These are phyloP conservation scores for Drosophila punjabiensis DNA, from an alignment of 1,140 invertebrate species.

Conservation along the genomic window DNA sequence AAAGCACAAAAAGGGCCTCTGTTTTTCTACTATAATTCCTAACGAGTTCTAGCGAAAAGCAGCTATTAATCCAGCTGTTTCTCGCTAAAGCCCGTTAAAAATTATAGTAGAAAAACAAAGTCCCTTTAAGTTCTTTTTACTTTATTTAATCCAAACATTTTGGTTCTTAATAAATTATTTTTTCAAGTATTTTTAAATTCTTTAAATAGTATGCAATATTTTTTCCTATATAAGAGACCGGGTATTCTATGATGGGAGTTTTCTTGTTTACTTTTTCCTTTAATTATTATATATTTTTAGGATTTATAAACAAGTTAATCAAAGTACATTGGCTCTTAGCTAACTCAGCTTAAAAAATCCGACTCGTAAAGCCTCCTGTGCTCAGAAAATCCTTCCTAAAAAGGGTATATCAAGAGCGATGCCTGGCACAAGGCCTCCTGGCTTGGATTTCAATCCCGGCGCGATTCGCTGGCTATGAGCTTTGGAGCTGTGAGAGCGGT, in stretches of 20 bases:
- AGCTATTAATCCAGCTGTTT: no score
- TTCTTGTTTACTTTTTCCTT: not conserved
- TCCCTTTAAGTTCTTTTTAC: not conserved
- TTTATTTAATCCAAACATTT: no score
- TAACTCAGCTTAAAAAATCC: not conserved
- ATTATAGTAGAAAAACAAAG: not conserved
- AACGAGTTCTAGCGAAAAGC: no score
- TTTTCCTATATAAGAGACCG: no score
- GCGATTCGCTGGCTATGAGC: slow-evolving; percentile 7
- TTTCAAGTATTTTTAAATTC: no score
- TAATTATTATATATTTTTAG: not conserved
- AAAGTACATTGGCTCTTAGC: not conserved
- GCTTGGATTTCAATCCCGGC: slow-evolving; percentile 28
- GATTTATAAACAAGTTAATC: not conserved
- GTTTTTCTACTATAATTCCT: no score
- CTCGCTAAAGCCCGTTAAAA: not conserved
- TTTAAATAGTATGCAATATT: no score
- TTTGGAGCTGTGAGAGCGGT: slow-evolving; percentile 42
- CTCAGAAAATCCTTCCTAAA: not conserved
- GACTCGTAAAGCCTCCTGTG: not conserved
- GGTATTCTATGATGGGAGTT: not conserved
- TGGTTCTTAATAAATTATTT: no score
- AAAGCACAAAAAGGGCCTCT: no score
- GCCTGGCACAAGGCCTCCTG: not conserved
- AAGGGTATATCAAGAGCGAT: slow-evolving; percentile 28